These are phyloP conservation scores for Phyllotis vaccarum DNA, from an alignment of 2,797 vertebrate genomes.

Conservation along the genomic window DNA sequence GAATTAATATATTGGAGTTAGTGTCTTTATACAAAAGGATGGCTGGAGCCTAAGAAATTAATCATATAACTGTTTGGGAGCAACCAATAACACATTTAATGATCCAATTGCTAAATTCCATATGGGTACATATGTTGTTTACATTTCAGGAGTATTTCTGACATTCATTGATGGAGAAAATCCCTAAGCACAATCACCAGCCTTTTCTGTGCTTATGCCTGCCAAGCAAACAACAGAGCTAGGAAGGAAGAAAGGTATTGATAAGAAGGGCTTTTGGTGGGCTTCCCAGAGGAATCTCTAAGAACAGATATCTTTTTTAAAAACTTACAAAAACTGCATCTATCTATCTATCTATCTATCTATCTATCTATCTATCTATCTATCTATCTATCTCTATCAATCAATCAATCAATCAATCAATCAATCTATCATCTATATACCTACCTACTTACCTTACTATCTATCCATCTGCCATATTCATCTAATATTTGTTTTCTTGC, in stretches of 20 bases:
- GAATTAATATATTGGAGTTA: background rate
- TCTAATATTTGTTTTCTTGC: background rate
- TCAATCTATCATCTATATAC: background rate
- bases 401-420: background rate
- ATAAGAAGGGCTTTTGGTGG: background rate
- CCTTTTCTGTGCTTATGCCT: background rate
- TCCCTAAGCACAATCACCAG: background rate
- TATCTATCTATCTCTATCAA: background rate
- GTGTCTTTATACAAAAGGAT: background rate
- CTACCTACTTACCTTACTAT: background rate
- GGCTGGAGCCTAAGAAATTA: background rate
- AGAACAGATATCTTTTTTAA: background rate
- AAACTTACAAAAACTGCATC: background rate
- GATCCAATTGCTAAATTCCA: background rate
- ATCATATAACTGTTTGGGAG: background rate
- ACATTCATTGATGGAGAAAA: slow-evolving; percentile 40
- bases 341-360: background rate
- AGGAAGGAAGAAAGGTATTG: slow-evolving; percentile 1
- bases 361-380: background rate
- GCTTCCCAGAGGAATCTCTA: slow-evolving; percentile 3
- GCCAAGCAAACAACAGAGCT: background rate
- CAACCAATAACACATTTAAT: background rate
- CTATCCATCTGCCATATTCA: background rate
- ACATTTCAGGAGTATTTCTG: background rate
- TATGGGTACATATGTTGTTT: slow-evolving; percentile 1